A percentile compares a stretch with the other conserved stretches of the same genome.
phyloP scores from a whole-genome alignment of 2,888 invertebrate species.

The Scaptomyza flava region DNA sequence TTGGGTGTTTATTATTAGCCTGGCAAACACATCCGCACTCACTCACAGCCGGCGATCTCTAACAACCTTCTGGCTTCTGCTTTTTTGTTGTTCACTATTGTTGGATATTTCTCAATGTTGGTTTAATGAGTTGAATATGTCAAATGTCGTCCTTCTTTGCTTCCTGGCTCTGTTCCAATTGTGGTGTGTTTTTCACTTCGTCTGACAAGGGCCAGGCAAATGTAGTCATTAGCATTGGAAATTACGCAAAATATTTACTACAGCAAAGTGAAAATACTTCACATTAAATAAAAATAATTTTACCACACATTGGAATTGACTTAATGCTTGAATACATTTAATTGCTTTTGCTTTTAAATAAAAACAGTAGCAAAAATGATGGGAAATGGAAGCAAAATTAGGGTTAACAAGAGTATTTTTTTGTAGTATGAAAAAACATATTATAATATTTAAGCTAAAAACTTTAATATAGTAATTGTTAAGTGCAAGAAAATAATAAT shows the following conservation, averaged over 20 bases:
- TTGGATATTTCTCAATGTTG: conserved; percentile 50
- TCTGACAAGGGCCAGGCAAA: conserved; percentile 43
- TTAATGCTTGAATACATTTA: conserved; percentile 1
- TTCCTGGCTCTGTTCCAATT: neutral
- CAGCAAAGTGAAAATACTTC: conserved; percentile 16
- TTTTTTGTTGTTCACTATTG: conserved; percentile 45
- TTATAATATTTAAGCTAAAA: no score
- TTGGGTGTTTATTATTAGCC: conserved; percentile 75
- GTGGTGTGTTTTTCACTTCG: neutral
- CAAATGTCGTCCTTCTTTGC: conserved; percentile 54
- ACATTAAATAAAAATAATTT: conserved; percentile 7
- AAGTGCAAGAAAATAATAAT: no score
- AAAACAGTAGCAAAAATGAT: neutral
- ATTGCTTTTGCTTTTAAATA: neutral
- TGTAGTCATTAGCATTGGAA: conserved; percentile 66
- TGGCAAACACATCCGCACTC: conserved; percentile 68
- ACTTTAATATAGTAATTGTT: no score
- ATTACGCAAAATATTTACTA: conserved; percentile 65
- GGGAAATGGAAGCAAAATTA: neutral
- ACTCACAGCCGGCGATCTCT: conserved; percentile 56
- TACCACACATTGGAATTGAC: neutral
- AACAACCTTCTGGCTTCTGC: conserved; percentile 19
- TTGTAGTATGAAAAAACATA: neutral
- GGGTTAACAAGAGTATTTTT: neutral
- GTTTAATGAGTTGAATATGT: conserved; percentile 80